These are phyloP conservation scores for Vireo griseus DNA, from an alignment of 2,797 vertebrate genomes.

Conservation along the genomic window DNA sequence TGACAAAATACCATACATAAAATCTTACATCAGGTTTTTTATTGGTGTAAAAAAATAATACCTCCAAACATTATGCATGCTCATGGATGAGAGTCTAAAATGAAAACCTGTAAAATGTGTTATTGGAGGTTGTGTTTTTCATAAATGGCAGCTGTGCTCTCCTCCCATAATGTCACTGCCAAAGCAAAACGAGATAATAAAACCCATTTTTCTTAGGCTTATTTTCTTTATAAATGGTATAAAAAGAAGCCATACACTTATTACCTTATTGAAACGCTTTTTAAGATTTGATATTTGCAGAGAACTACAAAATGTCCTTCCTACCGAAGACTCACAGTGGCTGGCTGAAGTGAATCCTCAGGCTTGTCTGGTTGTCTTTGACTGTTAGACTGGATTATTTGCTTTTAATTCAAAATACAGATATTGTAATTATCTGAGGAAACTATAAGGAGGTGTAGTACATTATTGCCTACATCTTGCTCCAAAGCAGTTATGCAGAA, in stretches of 20 bases:
- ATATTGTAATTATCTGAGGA: neutral
- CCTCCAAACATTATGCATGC: constrained; percentile 33
- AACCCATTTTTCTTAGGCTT: neutral
- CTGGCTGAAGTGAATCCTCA: neutral
- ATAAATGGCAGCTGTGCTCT: constrained; percentile 33
- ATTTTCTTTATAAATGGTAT: constrained; percentile 27
- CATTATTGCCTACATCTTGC: neutral
- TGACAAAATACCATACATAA: constrained; percentile 44
- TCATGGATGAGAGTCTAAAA: constrained; percentile 40
- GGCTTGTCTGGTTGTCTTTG: neutral
- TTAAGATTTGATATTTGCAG: neutral
- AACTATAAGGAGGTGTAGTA: neutral
- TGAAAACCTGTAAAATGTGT: constrained; percentile 37
- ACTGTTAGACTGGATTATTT: neutral
- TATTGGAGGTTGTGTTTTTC: constrained; percentile 35
- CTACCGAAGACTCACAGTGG: neutral
- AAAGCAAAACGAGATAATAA: constrained; percentile 31
- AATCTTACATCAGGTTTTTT: neutral
- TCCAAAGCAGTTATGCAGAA: neutral
- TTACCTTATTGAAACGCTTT: neutral
- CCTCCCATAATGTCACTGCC: constrained; percentile 3
- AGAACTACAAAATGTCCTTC: neutral
- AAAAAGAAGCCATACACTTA: neutral
- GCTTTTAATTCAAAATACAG: neutral
- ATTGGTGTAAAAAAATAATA: constrained; percentile 45